A percentile compares a stretch with the other conserved stretches of the same genome.
These are phyloP conservation scores for Sclerodermus sp. DNA, from an alignment of 2,888 invertebrate genomes.

Conservation along the genomic window DNA sequence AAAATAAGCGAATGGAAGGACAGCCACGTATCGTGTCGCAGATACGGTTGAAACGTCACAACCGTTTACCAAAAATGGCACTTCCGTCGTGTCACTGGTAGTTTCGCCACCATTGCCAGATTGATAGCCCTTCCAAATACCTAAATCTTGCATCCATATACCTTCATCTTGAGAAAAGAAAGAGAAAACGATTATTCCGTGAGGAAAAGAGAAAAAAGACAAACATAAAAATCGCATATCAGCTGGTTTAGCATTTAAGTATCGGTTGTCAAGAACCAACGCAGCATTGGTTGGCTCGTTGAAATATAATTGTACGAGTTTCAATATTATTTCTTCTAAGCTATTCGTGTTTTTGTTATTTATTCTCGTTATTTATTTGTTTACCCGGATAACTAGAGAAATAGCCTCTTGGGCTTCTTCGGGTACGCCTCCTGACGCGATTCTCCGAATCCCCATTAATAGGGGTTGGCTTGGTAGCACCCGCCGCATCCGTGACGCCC, in stretches of 20 bases:
- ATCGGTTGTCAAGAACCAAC: too few species aligned
- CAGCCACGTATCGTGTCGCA: constrained; percentile 72
- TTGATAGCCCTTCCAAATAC: constrained; percentile 38
- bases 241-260: too few species aligned
- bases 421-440: constrained; percentile 31
- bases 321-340: too few species aligned
- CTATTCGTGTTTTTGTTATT: too few species aligned
- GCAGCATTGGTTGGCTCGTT: too few species aligned
- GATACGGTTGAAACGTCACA: constrained; percentile 52
- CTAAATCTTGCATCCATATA: constrained; percentile 49
- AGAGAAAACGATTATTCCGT: background rate
- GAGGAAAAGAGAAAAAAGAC: background rate
- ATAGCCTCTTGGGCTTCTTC: constrained; percentile 33
- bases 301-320: background rate
- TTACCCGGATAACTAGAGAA: constrained; percentile 44
- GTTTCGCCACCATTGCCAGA: constrained; percentile 27
- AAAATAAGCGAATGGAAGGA: constrained; percentile 75
- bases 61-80: constrained; percentile 54
- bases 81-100: constrained; percentile 39
- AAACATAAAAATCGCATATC: background rate
- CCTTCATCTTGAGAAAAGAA: constrained; percentile 38
- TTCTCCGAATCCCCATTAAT: constrained; percentile 21
- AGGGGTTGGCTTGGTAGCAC: background rate
- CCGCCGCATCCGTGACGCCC: constrained; percentile 7
- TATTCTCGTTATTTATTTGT: too few species aligned